These are phyloP conservation scores for Apolygus lucorum DNA, from an alignment of 1,140 invertebrate genomes.

Conservation along the genomic window DNA sequence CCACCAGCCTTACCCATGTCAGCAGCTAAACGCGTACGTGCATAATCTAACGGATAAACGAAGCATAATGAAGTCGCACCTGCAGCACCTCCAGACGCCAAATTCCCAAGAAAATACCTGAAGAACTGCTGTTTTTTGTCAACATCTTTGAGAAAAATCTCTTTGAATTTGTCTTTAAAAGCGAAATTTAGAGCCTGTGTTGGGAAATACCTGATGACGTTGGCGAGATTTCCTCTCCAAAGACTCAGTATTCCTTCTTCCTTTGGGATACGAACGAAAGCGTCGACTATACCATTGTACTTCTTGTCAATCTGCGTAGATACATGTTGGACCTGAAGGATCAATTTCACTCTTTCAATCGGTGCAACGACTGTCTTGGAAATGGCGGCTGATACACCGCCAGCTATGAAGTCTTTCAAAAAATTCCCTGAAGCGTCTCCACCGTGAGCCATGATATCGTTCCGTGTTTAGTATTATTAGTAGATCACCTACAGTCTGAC, in stretches of 20 bases:
- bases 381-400: conserved; percentile 73
- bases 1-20: conserved; percentile 65
- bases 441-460: not conserved
- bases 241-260: conserved; percentile 77
- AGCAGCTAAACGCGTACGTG: conserved; percentile 73
- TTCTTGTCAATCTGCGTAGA: conserved; percentile 66
- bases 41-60: conserved; percentile 92
- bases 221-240: conserved; percentile 88
- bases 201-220: conserved; percentile 88
- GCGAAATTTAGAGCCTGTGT: conserved; percentile 79
- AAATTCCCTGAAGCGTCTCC: not conserved
- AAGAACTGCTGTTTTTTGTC: conserved; percentile 71
- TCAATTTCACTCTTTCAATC: conserved; percentile 86
- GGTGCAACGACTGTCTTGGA: conserved; percentile 66
- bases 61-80: conserved; percentile 93
- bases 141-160: conserved; percentile 70
- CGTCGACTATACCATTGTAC: conserved; percentile 58
- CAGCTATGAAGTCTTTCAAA: conserved; percentile 72
- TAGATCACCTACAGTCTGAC: too few species aligned
- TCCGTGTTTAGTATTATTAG: too few species aligned
- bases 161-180: conserved; percentile 65
- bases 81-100: conserved; percentile 62
- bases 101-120: not conserved
- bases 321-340: conserved; percentile 68
- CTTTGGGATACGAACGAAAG: conserved; percentile 73